phyloP scores from a whole-genome alignment of 2,113 vertebrate species.

The Scolopax mira region DNA sequence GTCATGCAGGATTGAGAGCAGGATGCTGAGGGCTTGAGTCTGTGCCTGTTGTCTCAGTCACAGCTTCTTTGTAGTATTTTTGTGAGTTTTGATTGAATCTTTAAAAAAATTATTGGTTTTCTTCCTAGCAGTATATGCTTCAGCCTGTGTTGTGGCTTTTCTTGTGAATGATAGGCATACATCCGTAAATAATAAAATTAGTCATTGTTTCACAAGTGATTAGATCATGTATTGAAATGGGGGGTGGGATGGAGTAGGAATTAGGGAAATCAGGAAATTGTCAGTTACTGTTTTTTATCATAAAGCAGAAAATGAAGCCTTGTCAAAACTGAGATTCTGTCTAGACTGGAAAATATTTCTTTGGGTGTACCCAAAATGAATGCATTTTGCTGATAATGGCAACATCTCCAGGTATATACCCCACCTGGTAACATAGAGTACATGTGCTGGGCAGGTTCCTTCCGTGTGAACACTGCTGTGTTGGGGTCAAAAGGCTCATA shows the following conservation, averaged over 20 bases:
- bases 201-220: background rate
- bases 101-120: background rate
- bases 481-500: background rate
- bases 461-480: accelerated
- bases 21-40: background rate
- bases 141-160: background rate
- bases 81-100: background rate
- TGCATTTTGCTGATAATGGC: background rate
- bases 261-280: background rate
- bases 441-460: background rate
- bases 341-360: background rate
- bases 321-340: background rate
- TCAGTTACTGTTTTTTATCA: background rate
- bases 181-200: background rate
- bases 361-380: background rate
- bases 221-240: background rate
- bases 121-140: background rate
- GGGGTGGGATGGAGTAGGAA: background rate
- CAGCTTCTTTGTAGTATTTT: background rate
- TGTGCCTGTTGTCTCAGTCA: background rate
- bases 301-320: background rate
- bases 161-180: background rate
- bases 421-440: background rate
- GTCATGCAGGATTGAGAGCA: background rate
- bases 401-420: background rate